Base-by-base conservation (phyloP, 2,113 vertebrate genomes). In the Numenius arquata region DNA sequence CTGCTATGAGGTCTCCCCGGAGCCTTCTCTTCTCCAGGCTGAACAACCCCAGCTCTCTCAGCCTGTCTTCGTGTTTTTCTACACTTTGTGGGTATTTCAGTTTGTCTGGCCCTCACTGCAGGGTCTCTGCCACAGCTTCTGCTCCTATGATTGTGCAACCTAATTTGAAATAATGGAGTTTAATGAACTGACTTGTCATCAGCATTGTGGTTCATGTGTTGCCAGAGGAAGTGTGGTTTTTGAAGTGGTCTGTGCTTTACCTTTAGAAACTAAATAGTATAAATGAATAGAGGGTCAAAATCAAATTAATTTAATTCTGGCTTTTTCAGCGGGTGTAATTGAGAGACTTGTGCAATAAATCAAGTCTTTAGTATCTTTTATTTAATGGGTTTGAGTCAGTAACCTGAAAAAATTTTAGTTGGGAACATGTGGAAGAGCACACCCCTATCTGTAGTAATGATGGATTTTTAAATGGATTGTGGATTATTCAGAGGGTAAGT, bases 161-260 rank as follows among this genome's bases (percentile, higher is more conserved):
- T 87, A 43, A 78, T 85, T 72, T 6, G 27, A 88, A 85, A 65
- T 85, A 90, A 82, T 80, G 36, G n/a, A 73, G 32, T 77, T 80
- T 50, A 89, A 77, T 50, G 43, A 92, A 77, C 32, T 48, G 15
- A 30, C 71, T 84, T 56, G 53, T 80, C 6, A 3, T 59, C 59
- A 78, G 23, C 4, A 0, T 11, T 52, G 68, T 76, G 40, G 65
- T 48, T 77, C 70, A 11, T 0, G 0, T 26, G 11, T 71, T 82
- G 23, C 61, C 56, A 18, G 2, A 13, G n/a, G 17, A 68, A 82
- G 40, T 34, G 29, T 40, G 32, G 3, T 21, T 72, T 61, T 84
- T 71, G 30, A 74, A 71, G 55, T 67, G 34, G 34, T 48, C 56
- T 52, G 6, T 22, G 56, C 85, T 85, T 91, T 67, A 6, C 22